Evolutionary conservation across 2,113 vertebrate genomes (phyloP).

Genomic region (Gila orcuttii): DNA sequence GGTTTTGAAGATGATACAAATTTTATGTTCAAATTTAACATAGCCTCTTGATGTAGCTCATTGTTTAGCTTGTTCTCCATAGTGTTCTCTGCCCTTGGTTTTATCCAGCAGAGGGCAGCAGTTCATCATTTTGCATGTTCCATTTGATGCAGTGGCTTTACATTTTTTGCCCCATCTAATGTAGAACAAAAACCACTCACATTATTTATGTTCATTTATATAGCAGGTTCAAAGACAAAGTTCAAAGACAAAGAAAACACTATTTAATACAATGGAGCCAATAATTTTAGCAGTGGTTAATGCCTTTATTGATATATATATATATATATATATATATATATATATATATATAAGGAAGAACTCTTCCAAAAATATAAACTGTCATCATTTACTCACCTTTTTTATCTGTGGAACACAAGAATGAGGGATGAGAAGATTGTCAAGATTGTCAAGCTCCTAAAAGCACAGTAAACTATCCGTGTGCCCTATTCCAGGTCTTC

Average conservation of each 20-base stretch:
- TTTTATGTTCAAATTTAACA: conserved; percentile 26
- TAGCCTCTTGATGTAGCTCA: background rate
- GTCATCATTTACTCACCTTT: background rate
- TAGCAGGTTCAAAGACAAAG: background rate
- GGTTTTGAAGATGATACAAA: conserved; percentile 35
- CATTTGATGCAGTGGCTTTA: background rate
- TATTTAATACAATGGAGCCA: background rate
- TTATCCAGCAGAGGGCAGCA: conserved; percentile 54
- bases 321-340: too few species aligned
- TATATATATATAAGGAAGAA: background rate
- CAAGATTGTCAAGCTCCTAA: background rate
- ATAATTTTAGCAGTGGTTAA: background rate
- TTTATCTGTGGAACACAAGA: background rate
- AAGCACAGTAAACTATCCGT: background rate
- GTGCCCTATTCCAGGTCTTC: background rate
- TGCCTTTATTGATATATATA: background rate
- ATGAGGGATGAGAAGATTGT: background rate
- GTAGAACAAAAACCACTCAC: background rate
- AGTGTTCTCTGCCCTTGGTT: background rate
- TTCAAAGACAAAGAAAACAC: too few species aligned
- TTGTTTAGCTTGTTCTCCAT: background rate
- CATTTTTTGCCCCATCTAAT: background rate
- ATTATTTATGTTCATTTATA: background rate
- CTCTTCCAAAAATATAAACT: background rate
- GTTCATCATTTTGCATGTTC: background rate